These are phyloP conservation scores for Lasioglossum zephyrum DNA, from an alignment of 2,888 invertebrate species.

Conservation along the genomic window DNA sequence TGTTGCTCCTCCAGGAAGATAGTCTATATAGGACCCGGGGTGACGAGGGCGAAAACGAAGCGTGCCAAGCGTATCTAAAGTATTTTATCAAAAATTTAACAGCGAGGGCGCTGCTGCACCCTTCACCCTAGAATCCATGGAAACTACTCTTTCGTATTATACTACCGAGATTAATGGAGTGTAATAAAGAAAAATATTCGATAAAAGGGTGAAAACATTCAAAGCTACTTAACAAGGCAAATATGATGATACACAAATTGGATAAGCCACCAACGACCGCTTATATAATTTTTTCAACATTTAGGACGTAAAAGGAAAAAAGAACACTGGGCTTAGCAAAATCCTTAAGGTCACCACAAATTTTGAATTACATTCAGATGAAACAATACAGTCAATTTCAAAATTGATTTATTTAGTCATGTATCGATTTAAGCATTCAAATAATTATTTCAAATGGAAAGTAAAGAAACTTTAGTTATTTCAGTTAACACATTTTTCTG, in stretches of 20 bases:
- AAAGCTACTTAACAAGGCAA: neutral
- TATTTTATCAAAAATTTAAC: slow-evolving; percentile 75
- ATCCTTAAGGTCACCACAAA: neutral
- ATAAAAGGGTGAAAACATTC: neutral
- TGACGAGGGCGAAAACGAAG: slow-evolving; percentile 44
- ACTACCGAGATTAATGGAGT: neutral
- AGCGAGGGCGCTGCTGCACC: neutral
- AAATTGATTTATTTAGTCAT: too few species aligned
- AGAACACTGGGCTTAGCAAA: neutral
- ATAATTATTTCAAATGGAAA: neutral
- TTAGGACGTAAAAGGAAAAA: neutral
- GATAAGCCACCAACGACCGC: neutral
- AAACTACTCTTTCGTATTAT: neutral
- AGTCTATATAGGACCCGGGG: slow-evolving; percentile 38
- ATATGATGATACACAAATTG: neutral
- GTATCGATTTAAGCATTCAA: too few species aligned
- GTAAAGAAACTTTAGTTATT: neutral
- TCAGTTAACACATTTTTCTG: neutral
- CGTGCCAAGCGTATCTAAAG: slow-evolving; percentile 63
- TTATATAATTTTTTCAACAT: neutral
- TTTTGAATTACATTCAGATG: too few species aligned
- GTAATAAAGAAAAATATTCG: neutral
- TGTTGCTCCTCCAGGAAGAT: slow-evolving; percentile 40
- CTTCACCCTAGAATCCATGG: neutral
- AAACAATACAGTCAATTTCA: too few species aligned